Conservation (phyloP, 1,140 invertebrate genomes). For the Zeugodacus cucurbitae region DNA sequence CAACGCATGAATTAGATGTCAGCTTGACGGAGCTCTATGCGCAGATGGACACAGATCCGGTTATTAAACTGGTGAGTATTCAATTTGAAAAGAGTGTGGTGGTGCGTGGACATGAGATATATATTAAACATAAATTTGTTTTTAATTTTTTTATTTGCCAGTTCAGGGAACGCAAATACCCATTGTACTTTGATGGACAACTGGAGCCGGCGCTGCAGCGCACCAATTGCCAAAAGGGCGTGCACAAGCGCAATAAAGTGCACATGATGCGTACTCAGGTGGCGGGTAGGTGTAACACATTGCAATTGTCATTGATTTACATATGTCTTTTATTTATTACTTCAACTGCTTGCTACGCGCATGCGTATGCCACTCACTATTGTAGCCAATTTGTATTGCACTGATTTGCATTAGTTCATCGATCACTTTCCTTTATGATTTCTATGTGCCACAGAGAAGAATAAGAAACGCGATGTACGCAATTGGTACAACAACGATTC, state of each 20-base stretch:
- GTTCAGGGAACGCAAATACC: slow-evolving; percentile 69
- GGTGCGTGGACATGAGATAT: not conserved
- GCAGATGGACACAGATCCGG: slow-evolving; percentile 62
- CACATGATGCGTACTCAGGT: slow-evolving; percentile 63
- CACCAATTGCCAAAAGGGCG: slow-evolving; percentile 64
- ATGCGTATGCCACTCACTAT: not conserved
- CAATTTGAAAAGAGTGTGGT: not conserved
- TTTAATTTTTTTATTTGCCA: slow-evolving; percentile 46
- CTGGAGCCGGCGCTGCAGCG: slow-evolving; percentile 62
- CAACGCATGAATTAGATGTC: slow-evolving; percentile 61
- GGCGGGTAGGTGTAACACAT: slow-evolving; percentile 50
- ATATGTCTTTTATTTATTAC: not conserved
- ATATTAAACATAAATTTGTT: not conserved
- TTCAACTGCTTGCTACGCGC: not conserved
- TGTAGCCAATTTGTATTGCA: not conserved
- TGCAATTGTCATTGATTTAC: not conserved
- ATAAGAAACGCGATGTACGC: slow-evolving; percentile 66
- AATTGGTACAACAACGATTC: slow-evolving; percentile 60
- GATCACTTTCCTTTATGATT: slow-evolving; percentile 26
- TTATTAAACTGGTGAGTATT: slow-evolving; percentile 59
- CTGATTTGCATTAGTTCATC: slow-evolving; percentile 36
- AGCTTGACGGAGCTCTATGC: slow-evolving; percentile 61
- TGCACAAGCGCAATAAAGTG: slow-evolving; percentile 56
- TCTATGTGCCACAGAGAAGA: slow-evolving; percentile 59
- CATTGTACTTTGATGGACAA: slow-evolving; percentile 66